Evolutionary conservation across 1,140 invertebrate species (phyloP), one percentile per base, ranked within the genome.

Genomic region (Lepidostoma basale): DNA sequence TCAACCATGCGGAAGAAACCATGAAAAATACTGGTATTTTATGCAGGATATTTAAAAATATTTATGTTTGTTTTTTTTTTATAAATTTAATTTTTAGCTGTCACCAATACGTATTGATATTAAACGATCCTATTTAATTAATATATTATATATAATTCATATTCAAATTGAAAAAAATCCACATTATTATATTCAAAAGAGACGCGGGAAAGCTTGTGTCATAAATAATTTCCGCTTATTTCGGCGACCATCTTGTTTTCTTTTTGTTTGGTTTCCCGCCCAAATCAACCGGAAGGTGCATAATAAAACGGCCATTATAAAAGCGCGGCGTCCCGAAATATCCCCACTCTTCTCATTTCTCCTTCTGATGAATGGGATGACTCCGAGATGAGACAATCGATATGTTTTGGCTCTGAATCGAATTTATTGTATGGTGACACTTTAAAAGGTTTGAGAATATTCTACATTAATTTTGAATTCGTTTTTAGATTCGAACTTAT

Each of bases 211-310:
- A 49, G 45, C 33, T 36, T 36, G 14, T 36, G 33, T 36, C 26
- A 12, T 26, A 28, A 59, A 68, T 68, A 62, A 62, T 63, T 63
- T 30, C 49, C 9, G 47, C 40, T 59, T 42, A 16, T 52, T 44
- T 4, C 54, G 45, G 54, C 52, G 36, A 18, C 47, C 23, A 28
- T 30, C 47, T 44, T 56, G 23, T 28, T 16, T 58, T 16, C 33
- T 67, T 56, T 58, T 54, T 23, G 25, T 25, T 49, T 12, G 25
- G 16, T 56, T 25, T 58, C 3, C n/a, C 26, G 52, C 60, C 56
- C 66, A 62, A 59, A 68, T 68, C 25, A 52, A 62, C 67, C 67
- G 58, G 67, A 68, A 68, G 58, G 28, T 16, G 14, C 20, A 36
- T n/a, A 36, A 36, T 36, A 36, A 36, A 36, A 36, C 9, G 33